These are phyloP conservation scores for Resseliella maxima DNA, from an alignment of 2,888 invertebrate genomes.

Conservation along the genomic window DNA sequence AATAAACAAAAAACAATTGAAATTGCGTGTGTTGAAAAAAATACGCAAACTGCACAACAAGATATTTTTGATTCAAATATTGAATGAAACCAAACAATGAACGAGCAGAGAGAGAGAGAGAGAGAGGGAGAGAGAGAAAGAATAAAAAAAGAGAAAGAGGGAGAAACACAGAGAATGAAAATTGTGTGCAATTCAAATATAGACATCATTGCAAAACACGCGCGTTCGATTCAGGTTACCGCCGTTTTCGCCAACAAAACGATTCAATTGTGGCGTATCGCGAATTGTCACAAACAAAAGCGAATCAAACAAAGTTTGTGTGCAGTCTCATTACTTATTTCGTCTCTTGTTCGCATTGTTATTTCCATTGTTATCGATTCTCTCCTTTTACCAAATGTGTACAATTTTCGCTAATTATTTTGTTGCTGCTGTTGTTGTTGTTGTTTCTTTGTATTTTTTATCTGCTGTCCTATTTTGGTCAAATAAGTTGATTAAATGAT, in stretches of 20 bases:
- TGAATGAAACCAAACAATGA: constrained; percentile 1
- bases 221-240: constrained; percentile 15
- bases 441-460: background rate
- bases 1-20: background rate
- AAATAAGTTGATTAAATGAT: constrained; percentile 30
- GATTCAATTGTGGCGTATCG: background rate
- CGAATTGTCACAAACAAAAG: background rate
- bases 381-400: too few relatives aligned
- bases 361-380: too few relatives aligned
- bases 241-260: background rate
- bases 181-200: background rate
- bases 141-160: background rate
- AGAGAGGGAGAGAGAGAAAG: too few relatives aligned
- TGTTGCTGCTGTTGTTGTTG: background rate
- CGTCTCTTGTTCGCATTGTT: too few relatives aligned
- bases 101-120: too few relatives aligned
- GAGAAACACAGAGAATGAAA: background rate
- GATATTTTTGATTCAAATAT: background rate
- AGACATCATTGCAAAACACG: constrained; percentile 48
- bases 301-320: background rate
- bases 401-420: background rate
- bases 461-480: background rate
- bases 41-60: background rate
- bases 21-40: background rate
- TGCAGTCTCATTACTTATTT: background rate